Evolutionary conservation across 35 echinoderm and acorn worm species (phyloP).

Genomic region (Ophioderma brevispina): DNA sequence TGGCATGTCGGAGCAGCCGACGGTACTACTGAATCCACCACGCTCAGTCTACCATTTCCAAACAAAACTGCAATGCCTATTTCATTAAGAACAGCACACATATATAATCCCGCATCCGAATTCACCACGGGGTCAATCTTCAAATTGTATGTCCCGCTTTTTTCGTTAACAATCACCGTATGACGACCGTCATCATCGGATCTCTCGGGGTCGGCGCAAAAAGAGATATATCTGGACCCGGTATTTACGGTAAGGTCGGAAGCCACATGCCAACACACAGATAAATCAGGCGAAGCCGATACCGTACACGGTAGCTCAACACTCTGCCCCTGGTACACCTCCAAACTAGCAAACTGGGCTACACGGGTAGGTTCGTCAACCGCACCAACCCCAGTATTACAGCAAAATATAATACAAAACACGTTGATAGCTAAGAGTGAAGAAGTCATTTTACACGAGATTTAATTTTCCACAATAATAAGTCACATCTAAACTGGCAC

Average conservation of each 20-base stretch:
- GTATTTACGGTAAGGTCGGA: background rate
- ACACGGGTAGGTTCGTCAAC: too few species aligned
- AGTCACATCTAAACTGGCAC: too few species aligned
- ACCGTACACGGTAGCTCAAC: background rate
- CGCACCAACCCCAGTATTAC: too few species aligned
- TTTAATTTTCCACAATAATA: too few species aligned
- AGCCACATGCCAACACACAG: background rate
- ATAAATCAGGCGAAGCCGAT: background rate
- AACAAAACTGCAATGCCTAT: background rate
- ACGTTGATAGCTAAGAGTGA: too few species aligned
- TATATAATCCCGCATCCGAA: background rate
- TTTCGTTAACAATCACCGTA: background rate
- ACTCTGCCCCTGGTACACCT: background rate
- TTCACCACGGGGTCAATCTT: background rate
- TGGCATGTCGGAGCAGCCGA: background rate
- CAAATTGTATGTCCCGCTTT: background rate
- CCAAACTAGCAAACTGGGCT: background rate
- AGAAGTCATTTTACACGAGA: too few species aligned
- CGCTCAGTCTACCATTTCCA: background rate
- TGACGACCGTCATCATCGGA: background rate
- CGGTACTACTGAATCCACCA: background rate
- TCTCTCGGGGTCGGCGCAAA: background rate
- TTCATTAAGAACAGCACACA: background rate
- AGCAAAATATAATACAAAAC: too few species aligned
- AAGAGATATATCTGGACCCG: background rate